A percentile compares a stretch with the other conserved stretches of the same genome.
Evolutionary conservation across 1,140 invertebrate species (phyloP).

Genomic region (Macrotrachela quadricornifera): DNA sequence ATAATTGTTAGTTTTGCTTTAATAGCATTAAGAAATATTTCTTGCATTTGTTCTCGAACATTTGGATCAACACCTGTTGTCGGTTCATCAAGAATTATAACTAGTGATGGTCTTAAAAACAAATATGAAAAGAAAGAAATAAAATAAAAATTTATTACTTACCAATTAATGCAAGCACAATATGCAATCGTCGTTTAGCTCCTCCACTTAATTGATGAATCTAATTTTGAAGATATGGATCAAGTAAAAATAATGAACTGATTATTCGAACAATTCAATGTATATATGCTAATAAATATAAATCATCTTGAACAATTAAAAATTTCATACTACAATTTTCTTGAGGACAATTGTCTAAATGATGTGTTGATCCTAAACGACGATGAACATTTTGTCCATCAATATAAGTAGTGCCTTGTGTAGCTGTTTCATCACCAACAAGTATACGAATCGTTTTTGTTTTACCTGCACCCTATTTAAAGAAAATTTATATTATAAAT

Average conservation of each 20-base stretch:
- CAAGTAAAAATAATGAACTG: neutral
- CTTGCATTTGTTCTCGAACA: slow-evolving; percentile 40
- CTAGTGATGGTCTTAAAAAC: slow-evolving; percentile 14
- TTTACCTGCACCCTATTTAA: slow-evolving; percentile 64
- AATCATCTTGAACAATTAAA: slow-evolving; percentile 52
- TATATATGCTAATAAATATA: slow-evolving; percentile 49
- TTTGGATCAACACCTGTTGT: slow-evolving; percentile 37
- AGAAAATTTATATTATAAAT: slow-evolving; percentile 50
- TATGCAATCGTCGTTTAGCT: slow-evolving; percentile 31
- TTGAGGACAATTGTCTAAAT: slow-evolving; percentile 37
- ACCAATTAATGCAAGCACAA: slow-evolving; percentile 40
- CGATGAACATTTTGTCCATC: slow-evolving; percentile 1
- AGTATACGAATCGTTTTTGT: slow-evolving; percentile 60
- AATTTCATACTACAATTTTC: slow-evolving; percentile 55
- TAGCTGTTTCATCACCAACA: slow-evolving; percentile 41
- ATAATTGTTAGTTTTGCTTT: no score
- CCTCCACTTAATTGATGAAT: slow-evolving; percentile 19
- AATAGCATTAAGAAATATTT: slow-evolving; percentile 22
- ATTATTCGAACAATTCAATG: slow-evolving; percentile 35
- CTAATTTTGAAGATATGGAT: no score
- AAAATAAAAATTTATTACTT: slow-evolving; percentile 22
- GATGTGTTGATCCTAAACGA: slow-evolving; percentile 30
- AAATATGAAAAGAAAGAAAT: no score
- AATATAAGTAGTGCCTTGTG: slow-evolving; percentile 38
- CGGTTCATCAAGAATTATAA: slow-evolving; percentile 32